Evolutionary conservation across 2,797 vertebrate genomes (phyloP).

Genomic region (Danio aesculapii): DNA sequence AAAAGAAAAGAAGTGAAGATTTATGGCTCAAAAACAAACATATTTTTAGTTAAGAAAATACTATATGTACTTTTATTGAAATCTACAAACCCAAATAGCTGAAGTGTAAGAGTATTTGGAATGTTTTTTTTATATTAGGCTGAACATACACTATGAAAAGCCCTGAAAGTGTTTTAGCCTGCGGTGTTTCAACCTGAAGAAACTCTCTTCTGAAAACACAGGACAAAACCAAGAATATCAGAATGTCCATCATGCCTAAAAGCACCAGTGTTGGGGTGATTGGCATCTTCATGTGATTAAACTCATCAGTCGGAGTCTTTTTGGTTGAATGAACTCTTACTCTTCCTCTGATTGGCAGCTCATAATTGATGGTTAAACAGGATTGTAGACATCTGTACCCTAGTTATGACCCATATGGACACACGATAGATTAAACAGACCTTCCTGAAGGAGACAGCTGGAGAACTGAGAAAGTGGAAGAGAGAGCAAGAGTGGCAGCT

Average conservation of each 20-base stretch:
- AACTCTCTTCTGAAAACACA: conserved; percentile 28
- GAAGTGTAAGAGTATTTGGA: too few relatives aligned
- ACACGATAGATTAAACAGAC: conserved; percentile 18
- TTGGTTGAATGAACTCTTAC: conserved; percentile 20
- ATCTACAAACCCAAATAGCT: too few relatives aligned
- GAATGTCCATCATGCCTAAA: background rate
- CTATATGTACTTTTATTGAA: too few relatives aligned
- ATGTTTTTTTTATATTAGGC: too few relatives aligned
- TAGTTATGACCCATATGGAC: conserved; percentile 21
- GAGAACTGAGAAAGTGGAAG: conserved; percentile 6
- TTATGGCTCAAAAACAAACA: too few relatives aligned
- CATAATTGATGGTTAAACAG: conserved; percentile 28
- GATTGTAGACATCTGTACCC: conserved; percentile 32
- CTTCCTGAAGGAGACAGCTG: conserved; percentile 36
- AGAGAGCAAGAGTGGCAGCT: background rate
- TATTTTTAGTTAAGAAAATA: too few relatives aligned
- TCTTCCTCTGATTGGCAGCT: conserved; percentile 12
- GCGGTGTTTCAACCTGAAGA: background rate
- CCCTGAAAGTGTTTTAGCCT: too few relatives aligned
- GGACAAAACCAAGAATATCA: background rate
- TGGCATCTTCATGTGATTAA: conserved; percentile 20
- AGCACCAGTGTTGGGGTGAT: conserved; percentile 26
- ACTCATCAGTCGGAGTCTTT: conserved; percentile 20
- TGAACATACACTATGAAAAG: too few relatives aligned
- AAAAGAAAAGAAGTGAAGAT: too few relatives aligned